Evolutionary conservation across 1,140 invertebrate genomes (phyloP), one percentile per base, ranked within the genome.

Genomic region (Asobara japonica): DNA sequence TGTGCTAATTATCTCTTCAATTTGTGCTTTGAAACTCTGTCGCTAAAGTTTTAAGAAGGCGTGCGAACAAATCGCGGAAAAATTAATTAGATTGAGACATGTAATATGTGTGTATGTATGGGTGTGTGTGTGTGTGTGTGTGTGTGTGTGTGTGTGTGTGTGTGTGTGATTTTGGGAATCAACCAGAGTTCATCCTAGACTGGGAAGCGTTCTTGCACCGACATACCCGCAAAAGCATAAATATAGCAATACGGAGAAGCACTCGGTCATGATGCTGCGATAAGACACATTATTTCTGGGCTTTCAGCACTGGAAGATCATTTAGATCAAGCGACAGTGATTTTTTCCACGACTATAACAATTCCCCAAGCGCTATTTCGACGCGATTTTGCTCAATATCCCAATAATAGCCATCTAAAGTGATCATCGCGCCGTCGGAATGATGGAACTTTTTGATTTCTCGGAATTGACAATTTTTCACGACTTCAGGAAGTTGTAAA

Each of bases 231-330:
- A 62, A 62, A 62, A 27, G 6, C 73, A 74, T 80, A 79, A 80
- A 80, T 80, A 79, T 78, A 80, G 76, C 74, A 76, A 76, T 81
- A 81, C 80, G 69, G 77, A 76, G 77, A 79, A 79, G 77, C 76
- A 79, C 79, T 75, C 79, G 78, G 27, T 62, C 60, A 30, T 62
- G 60, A 62, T 62, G 29, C 6, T n/a, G 27, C 76, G 80, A 82
- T 82, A 82, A 82, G 80, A 72, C 65, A 18, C 75, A 79, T 82
- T 80, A 80, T 82, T 82, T 82, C 80, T 78, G 76, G 74, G 79
- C 79, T 80, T 77, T 80, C 79, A 74, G 76, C 79, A 78, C 78
- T 69, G 71, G 73, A n/a, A 73, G 77, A 79, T 79, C 74, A 71
- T 72, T 29, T 41, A 69, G 64, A 74, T 74, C 29, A 31, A 48